A percentile compares a stretch with the other conserved stretches of the same genome.
Evolutionary conservation across 2,797 vertebrate species (phyloP).

Genomic region (Karalla daura): DNA sequence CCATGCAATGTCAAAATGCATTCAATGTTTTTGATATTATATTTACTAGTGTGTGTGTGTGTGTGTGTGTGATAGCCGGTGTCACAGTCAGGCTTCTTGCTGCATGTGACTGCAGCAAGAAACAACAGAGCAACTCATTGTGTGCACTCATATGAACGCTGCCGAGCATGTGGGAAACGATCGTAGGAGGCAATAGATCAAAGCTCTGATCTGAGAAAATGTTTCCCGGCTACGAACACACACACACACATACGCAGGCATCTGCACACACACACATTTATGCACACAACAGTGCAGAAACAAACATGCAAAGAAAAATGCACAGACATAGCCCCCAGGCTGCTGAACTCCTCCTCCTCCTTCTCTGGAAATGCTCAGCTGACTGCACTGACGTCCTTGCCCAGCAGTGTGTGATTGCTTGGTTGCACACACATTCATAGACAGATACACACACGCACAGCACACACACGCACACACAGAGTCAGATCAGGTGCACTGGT

Average conservation of each 20-base stretch:
- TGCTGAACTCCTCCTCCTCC: conserved; percentile 54
- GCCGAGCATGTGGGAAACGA: conserved; percentile 61
- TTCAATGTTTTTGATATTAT: background rate
- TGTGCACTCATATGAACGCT: conserved; percentile 60
- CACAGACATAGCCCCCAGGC: conserved; percentile 58
- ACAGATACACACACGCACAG: background rate
- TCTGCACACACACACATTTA: conserved; percentile 43
- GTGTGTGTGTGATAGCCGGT: conserved; percentile 7
- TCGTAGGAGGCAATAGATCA: conserved; percentile 74
- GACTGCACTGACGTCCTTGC: conserved; percentile 47
- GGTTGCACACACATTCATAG: conserved; percentile 9
- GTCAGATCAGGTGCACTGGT: conserved; percentile 9
- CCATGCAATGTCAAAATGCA: background rate
- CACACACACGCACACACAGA: background rate
- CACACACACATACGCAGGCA: conserved; percentile 4
- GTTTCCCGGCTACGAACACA: conserved; percentile 49
- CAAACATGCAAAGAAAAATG: conserved; percentile 53
- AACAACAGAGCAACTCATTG: conserved; percentile 76
- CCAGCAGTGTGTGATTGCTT: conserved; percentile 15
- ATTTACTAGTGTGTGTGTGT: conserved; percentile 11
- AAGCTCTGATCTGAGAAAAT: conserved; percentile 70
- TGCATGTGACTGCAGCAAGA: conserved; percentile 70
- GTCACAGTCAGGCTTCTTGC: conserved; percentile 30
- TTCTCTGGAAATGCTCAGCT: conserved; percentile 63
- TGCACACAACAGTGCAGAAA: conserved; percentile 51